Base-by-base conservation (phyloP, 1,140 invertebrate genomes). In the Tetramorium parvispinum region DNA sequence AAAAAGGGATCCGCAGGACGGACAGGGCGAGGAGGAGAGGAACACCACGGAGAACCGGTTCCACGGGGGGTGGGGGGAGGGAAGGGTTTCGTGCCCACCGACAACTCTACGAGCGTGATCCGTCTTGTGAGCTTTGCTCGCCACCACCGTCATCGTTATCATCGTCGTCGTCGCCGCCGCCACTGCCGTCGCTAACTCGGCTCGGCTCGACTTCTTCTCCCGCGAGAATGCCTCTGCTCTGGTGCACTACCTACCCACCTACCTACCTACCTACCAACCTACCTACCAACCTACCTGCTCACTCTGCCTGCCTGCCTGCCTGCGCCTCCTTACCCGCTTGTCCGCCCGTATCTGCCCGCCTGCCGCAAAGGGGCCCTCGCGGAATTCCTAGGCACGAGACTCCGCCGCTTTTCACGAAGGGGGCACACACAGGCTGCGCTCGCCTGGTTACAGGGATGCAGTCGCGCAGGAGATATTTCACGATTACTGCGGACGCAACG, bases 201-300 rank as follows among this genome's bases (percentile, higher is more conserved):
- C 68, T 83, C 66, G 76, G 57, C 68, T 83, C 66, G 76, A 66
- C 57, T 89, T 76, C 75, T 75, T 43, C 46, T 89, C 77, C 79
- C 66, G 78, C 78, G 86, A 87, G 77, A 61, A 57, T 51, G 21
- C 63, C 61, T 66, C 57, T 88, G 86, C 86, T 90, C 85, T 68
- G 89, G 51, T 88, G 89, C 89, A 90, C 90, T 87, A 91, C 85
- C 90, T 85, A 91, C 71, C 86, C 51, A 88, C 77, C 88, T 65
- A 88, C 73, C 76, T 76, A 82, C 55, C 79, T 55, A 71, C 71
- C 81, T 46, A 78, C 32, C 81, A 55, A 63, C 73, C 82, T 55
- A 66, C 51, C 76, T 24, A 37, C 40, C n/a, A 51, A 46, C 46
- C 43, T 61, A n/a, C 82, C 40, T 51, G 16, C 24, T 13, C 13